phyloP scores from a whole-genome alignment of 2,797 vertebrate genomes.

The Enteromius afrohamiltoni region DNA sequence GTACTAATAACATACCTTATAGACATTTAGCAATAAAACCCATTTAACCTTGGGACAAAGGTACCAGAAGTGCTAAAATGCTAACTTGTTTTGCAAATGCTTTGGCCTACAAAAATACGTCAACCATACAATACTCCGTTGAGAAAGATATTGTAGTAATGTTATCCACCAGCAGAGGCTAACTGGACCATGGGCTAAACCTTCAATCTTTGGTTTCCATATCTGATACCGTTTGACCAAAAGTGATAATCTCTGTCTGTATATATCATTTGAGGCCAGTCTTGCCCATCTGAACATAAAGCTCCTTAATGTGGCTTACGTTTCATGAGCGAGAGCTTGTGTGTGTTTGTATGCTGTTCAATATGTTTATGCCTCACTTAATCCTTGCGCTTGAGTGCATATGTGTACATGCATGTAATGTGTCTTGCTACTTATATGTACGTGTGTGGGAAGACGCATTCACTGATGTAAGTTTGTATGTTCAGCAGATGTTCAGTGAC shows the following conservation, averaged over 20 bases:
- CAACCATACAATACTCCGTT: background rate
- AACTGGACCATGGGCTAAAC: background rate
- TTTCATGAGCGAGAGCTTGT: slow-evolving; percentile 15
- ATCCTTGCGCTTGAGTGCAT: slow-evolving; percentile 4
- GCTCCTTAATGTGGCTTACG: slow-evolving; percentile 37
- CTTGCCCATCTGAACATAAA: slow-evolving; percentile 14
- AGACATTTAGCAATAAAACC: background rate
- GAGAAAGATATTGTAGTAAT: background rate
- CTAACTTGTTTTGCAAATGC: background rate
- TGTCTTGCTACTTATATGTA: background rate
- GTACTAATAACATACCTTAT: background rate
- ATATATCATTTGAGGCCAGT: background rate
- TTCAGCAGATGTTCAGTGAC: slow-evolving; percentile 25
- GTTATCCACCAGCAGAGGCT: background rate
- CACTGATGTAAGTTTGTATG: background rate
- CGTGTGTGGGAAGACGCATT: background rate
- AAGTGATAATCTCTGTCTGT: slow-evolving; percentile 3
- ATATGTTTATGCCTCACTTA: slow-evolving; percentile 26
- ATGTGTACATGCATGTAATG: background rate
- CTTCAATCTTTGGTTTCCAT: background rate
- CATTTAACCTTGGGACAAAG: background rate
- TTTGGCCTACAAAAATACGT: background rate
- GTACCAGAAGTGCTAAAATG: background rate
- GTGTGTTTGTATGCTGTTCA: background rate
- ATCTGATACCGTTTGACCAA: background rate